Base-by-base conservation (phyloP, 2,888 invertebrate genomes). In the Zeuzera pyrina region DNA sequence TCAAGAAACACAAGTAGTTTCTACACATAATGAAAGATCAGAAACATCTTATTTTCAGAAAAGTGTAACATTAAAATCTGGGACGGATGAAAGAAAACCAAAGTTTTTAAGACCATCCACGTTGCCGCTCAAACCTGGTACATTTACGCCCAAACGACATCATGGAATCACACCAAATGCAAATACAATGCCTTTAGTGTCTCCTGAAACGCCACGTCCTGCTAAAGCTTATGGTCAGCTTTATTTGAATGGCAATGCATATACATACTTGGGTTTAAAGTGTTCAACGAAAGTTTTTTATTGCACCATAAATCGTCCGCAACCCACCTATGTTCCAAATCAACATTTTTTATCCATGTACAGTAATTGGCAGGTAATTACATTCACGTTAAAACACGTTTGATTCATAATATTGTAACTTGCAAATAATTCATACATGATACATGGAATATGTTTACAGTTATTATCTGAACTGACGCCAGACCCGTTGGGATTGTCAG, bases 301-400 rank as follows among this genome's bases (percentile, higher is more conserved):
- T 69, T 97, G 97, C 57, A 96, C 96, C 1, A 86, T 97, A 29
- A 95, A 95, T 67, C 90, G 95, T 47, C 93, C 95, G 1, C 97
- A 98, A 63, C 97, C 98, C 1, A 95, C 95, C 65, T 97, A 97
- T 64, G 95, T 97, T 36, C 92, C 91, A 1, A 93, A 94, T 51
- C 90, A 92, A 66, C 92, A 93, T 57, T 93, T 92, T 51, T 77
- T 97, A 32, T 97, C 97, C 24, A 98, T 98, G 97, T 98, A 98
- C 67, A 96, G 96, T 32, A 96, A 97, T 65, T 98, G 97, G 94
- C 91, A 91, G 83, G 90, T 91, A 62, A 85, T 51, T 56, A 48
- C 50, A 37, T 35, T 38, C 30, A 25, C 12, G 5, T 16, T 2
- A 12, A 12, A 25, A 12, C 3, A 28, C n/a, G 10, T 14, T 28